phyloP scores from a whole-genome alignment of 2,797 vertebrate species.

The Enteromius thamalakanensis region DNA sequence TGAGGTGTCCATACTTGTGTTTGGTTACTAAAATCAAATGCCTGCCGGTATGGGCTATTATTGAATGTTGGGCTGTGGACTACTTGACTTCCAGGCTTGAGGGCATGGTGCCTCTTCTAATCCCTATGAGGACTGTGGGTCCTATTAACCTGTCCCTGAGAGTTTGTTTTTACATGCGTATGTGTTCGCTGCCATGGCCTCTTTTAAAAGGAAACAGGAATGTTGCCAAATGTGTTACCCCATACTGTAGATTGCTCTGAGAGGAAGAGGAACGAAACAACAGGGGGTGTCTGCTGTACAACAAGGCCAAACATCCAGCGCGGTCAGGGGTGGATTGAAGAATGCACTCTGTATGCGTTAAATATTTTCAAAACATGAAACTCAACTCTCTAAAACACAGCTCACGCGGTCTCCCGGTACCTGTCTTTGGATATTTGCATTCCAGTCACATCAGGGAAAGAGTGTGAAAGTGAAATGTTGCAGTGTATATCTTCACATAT shows the following conservation, averaged over 20 bases:
- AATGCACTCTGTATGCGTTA: conserved; percentile 69
- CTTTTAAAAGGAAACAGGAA: conserved; percentile 66
- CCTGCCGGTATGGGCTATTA: conserved; percentile 13
- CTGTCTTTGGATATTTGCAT: conserved; percentile 63
- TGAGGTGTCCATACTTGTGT: background rate
- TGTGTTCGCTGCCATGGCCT: conserved; percentile 61
- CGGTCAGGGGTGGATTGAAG: conserved; percentile 67
- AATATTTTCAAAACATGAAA: conserved; percentile 72
- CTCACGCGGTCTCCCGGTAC: conserved; percentile 54
- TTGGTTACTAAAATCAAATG: conserved; percentile 30
- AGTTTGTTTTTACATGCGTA: conserved; percentile 67
- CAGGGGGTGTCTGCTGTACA: conserved; percentile 67
- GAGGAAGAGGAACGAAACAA: conserved; percentile 71
- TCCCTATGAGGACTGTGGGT: conserved; percentile 61
- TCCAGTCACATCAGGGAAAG: conserved; percentile 67
- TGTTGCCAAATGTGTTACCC: conserved; percentile 68
- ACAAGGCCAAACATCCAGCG: conserved; percentile 67
- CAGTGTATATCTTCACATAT: conserved; percentile 54
- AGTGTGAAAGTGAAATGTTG: conserved; percentile 39
- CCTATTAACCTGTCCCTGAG: conserved; percentile 68
- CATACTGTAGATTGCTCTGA: conserved; percentile 62
- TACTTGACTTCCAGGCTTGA: conserved; percentile 50
- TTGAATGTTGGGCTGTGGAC: conserved; percentile 24
- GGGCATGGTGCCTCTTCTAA: conserved; percentile 47
- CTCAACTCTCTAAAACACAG: conserved; percentile 72